phyloP scores from a whole-genome alignment of 2,888 invertebrate genomes.

The Itoplectis maculator region DNA sequence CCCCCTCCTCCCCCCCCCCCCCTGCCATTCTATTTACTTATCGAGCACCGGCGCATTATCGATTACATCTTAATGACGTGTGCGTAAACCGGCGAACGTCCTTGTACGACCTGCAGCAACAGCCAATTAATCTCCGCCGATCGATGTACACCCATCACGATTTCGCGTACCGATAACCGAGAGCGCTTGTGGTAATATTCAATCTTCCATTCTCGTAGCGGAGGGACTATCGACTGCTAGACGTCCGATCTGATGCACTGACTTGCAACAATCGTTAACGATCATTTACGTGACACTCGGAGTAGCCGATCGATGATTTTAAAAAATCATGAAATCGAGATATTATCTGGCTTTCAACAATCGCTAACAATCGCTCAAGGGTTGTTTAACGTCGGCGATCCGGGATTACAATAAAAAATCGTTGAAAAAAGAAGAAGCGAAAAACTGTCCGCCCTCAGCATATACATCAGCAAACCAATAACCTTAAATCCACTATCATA shows the following conservation, averaged over 20 bases:
- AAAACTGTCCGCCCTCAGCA: neutral
- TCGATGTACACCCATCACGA: constrained; percentile 53
- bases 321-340: neutral
- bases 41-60: constrained; percentile 25
- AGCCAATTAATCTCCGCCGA: constrained; percentile 60
- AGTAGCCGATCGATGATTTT: neutral
- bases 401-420: neutral
- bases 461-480: constrained; percentile 1
- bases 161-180: constrained; percentile 54
- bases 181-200: constrained; percentile 34
- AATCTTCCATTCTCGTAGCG: constrained; percentile 29
- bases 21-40: constrained; percentile 41
- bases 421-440: neutral
- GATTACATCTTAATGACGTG: constrained; percentile 59
- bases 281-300: neutral
- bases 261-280: neutral
- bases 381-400: constrained; percentile 20
- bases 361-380: constrained; percentile 39
- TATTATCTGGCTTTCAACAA: constrained; percentile 17
- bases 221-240: neutral
- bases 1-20: too few relatives aligned
- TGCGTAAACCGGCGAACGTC: constrained; percentile 62
- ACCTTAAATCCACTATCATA: constrained; percentile 43
- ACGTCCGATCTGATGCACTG: neutral
- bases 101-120: constrained; percentile 20